These are phyloP conservation scores for Leptosomus discolor DNA, from an alignment of 2,113 vertebrate species.

Conservation along the genomic window DNA sequence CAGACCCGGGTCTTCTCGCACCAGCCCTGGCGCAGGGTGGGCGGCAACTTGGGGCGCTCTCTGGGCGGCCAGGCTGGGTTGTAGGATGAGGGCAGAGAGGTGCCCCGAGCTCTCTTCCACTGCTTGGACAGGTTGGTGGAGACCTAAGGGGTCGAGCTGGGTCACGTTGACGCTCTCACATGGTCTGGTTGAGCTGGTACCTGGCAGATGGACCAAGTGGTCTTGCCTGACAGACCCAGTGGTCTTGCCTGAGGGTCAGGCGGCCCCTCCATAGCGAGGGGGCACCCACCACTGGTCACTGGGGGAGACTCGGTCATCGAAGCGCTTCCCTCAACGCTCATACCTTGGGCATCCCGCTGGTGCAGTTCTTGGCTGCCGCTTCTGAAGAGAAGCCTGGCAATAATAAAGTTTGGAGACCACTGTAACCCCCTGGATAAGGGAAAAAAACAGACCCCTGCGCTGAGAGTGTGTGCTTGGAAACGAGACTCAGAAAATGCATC, in stretches of 20 bases:
- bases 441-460: neutral
- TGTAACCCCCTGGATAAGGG: neutral
- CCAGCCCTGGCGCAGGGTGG: neutral
- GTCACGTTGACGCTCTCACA: neutral
- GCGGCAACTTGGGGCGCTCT: neutral
- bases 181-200: neutral
- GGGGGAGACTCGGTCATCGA: neutral
- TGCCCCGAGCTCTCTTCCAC: neutral
- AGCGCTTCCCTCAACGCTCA: neutral
- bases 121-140: neutral
- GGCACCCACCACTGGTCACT: neutral
- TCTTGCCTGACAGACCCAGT: neutral
- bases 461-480: neutral
- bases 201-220: neutral
- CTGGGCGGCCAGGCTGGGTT: neutral
- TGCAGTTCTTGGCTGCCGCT: neutral
- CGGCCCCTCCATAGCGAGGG: neutral
- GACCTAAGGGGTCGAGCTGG: neutral
- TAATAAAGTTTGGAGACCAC: neutral
- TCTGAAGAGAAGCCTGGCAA: neutral
- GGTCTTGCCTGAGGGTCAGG: neutral
- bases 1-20: neutral
- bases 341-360: neutral
- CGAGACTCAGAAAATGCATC: neutral
- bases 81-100: neutral